These are phyloP conservation scores for Diadegma fenestrale DNA, from an alignment of 2,888 invertebrate species.

Conservation along the genomic window DNA sequence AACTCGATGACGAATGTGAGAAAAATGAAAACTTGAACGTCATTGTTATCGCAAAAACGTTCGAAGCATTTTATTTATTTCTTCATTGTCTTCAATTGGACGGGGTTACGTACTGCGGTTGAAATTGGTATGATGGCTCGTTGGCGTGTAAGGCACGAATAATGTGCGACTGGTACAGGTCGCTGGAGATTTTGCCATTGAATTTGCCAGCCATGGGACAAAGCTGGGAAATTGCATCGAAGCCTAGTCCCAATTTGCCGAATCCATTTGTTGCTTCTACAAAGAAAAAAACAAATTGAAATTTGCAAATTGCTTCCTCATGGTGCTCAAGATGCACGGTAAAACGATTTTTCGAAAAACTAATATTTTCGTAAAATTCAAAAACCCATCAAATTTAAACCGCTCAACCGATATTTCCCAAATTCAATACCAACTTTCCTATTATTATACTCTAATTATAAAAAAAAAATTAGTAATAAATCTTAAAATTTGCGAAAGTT, in stretches of 20 bases:
- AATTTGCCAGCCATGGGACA: neutral
- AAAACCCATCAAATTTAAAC: too few species aligned
- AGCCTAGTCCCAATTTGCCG: neutral
- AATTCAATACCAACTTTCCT: too few species aligned
- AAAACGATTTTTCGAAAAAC: too few species aligned
- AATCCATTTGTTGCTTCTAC: conserved; percentile 10
- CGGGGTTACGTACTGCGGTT: conserved; percentile 21
- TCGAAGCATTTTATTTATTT: neutral
- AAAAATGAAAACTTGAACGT: neutral
- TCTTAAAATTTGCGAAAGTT: too few species aligned
- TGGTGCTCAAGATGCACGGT: too few species aligned
- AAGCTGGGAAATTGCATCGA: conserved; percentile 3
- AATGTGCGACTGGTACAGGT: conserved; percentile 1
- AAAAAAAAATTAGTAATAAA: too few species aligned
- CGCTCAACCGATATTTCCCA: too few species aligned
- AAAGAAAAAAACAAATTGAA: too few species aligned
- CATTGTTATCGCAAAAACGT: neutral
- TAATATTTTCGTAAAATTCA: too few species aligned
- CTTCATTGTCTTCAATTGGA: neutral
- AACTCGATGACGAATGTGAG: neutral
- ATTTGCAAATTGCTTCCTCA: too few species aligned
- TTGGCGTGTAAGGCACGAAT: neutral
- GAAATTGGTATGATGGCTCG: conserved; percentile 21
- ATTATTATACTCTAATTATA: too few species aligned
- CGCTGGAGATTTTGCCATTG: neutral